Evolutionary conservation across 2,888 invertebrate species (phyloP), one percentile per base, ranked within the genome.

Genomic region (Palloptera scutellata): DNA sequence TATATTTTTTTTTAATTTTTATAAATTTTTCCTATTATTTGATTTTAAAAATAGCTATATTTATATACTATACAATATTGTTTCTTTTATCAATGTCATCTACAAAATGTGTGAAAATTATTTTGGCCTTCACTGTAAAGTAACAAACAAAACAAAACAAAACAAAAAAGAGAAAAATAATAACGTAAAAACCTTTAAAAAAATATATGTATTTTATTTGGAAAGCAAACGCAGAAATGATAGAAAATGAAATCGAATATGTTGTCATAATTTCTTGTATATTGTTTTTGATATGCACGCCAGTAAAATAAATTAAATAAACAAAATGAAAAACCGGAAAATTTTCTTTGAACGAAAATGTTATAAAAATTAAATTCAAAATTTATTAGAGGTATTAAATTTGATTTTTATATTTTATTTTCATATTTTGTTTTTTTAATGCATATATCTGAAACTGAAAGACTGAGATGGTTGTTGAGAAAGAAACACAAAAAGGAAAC

Each of bases 381-480:
- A 13, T 30, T 52, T 55, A 64, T 64, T 67, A 30, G 4, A 10
- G 5, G 5, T 19, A 17, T 19, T 53, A 11, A 54, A 67, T 70
- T 17, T 54, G 57, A 60, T n/a, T 40, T 61, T 62, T 67, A 59
- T 66, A 58, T 61, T 10, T 68, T 5, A 45, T 43, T 66, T 66
- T 70, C 11, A 11, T 52, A 48, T 48, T 48, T 52, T 62, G 20
- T 20, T 30, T 57, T 19, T 57, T 40, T 10, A 52, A 67, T 61
- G 70, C 59, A 17, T 78, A 71, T 80, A 79, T 77, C 76, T 80
- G 81, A 81, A 83, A 81, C 81, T 78, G 76, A 78, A 81, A 81
- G 83, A 81, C 83, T 81, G 83, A 83, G 79, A 79, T 79, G 79
- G 79, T 80, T 79, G 79, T 78, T 79, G 73, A 66, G 76, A 76